phyloP scores from a whole-genome alignment of 2,113 vertebrate genomes.

The Hassar affinis region DNA sequence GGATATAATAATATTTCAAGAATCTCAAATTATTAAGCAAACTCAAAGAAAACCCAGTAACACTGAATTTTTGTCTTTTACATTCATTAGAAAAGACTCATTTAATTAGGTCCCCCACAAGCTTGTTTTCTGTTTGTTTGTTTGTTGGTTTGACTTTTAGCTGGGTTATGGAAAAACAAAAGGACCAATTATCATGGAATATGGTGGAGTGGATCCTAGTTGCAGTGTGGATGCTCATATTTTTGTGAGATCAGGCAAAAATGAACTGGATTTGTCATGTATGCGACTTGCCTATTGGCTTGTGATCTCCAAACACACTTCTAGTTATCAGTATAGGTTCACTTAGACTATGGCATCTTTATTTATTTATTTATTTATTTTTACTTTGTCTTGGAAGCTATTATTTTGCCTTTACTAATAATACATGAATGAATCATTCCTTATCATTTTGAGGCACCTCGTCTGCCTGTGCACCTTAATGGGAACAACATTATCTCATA shows the following conservation, averaged over 20 bases:
- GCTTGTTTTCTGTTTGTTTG: no score
- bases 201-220: no score
- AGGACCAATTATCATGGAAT: no score
- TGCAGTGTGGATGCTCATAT: no score
- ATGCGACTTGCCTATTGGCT: no score
- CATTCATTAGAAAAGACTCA: neutral
- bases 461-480: neutral
- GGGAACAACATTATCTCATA: slow-evolving; percentile 53
- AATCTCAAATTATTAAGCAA: neutral
- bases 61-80: neutral
- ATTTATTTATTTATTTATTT: neutral
- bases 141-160: no score
- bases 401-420: neutral
- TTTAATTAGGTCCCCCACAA: neutral
- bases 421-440: neutral
- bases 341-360: neutral
- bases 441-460: slow-evolving; percentile 40
- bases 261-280: no score
- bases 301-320: no score
- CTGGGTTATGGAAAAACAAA: no score
- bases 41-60: slow-evolving; percentile 7
- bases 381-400: neutral
- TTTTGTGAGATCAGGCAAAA: no score
- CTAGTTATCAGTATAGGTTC: neutral
- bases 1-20: slow-evolving; percentile 11